phyloP scores from a whole-genome alignment of 2,113 vertebrate species.

The Cygnus buccinator region DNA sequence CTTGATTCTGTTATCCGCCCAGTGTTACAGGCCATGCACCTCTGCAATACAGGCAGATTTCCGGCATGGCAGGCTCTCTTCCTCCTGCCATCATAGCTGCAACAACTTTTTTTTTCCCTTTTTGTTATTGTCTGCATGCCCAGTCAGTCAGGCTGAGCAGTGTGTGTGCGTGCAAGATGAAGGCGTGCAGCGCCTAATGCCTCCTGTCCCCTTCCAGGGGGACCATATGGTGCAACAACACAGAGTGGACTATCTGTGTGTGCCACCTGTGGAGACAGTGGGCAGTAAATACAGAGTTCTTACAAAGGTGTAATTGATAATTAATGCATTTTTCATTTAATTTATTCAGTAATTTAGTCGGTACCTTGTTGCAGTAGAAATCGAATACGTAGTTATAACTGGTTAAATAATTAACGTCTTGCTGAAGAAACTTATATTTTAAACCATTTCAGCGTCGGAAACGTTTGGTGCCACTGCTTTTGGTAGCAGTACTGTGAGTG shows the following conservation, averaged over 20 bases:
- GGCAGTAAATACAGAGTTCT: neutral
- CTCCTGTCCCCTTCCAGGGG: neutral
- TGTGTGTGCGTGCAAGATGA: no score
- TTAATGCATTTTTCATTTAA: no score
- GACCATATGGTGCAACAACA: no score
- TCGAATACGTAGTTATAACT: rapidly evolving
- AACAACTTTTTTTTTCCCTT: no score
- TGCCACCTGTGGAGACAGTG: neutral
- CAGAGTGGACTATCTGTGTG: no score
- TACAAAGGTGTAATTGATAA: no score
- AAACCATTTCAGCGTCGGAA: no score
- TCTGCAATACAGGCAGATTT: neutral
- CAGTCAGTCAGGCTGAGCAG: neutral
- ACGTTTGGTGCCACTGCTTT: rapidly evolving
- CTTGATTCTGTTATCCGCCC: rapidly evolving
- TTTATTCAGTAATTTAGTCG: rapidly evolving
- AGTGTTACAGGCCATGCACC: neutral
- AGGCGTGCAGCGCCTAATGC: neutral
- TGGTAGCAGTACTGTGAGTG: neutral
- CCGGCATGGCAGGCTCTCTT: neutral
- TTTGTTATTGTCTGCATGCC: neutral
- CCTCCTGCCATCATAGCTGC: neutral
- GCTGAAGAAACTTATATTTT: neutral
- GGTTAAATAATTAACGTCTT: rapidly evolving
- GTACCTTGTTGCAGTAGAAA: neutral